Conservation (phyloP, 2,888 invertebrate species). For the Lycocerus yunnanus region DNA sequence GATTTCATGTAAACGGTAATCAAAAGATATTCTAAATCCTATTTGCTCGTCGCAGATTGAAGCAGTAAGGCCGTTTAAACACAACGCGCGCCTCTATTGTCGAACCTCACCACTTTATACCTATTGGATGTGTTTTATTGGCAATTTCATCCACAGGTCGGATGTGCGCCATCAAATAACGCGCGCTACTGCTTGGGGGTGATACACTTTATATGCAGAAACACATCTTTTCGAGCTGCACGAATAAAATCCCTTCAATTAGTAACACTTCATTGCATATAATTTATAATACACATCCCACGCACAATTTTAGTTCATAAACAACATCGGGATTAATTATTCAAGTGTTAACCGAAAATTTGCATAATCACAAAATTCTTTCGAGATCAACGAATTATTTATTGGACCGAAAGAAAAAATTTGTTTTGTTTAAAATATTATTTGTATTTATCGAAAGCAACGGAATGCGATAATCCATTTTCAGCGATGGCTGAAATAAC, state of each 20-base stretch:
- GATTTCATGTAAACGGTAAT: slow-evolving; percentile 43
- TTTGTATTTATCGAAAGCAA: slow-evolving; percentile 13
- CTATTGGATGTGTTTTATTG: slow-evolving; percentile 34
- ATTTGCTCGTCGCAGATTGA: slow-evolving; percentile 46
- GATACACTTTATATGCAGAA: slow-evolving; percentile 29
- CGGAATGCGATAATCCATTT: slow-evolving; percentile 23
- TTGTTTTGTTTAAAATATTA: background rate
- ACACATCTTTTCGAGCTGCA: slow-evolving; percentile 21
- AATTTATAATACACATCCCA: background rate
- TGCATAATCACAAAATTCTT: background rate
- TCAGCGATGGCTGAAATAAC: slow-evolving; percentile 26
- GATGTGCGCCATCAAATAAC: slow-evolving; percentile 34
- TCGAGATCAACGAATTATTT: background rate
- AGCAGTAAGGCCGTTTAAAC: slow-evolving; percentile 42
- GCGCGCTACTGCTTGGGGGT: slow-evolving; percentile 26
- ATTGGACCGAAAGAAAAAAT: background rate
- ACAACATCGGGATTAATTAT: background rate
- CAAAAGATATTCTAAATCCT: slow-evolving; percentile 46
- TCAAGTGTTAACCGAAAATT: background rate
- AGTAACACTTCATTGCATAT: slow-evolving; percentile 14
- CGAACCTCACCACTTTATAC: slow-evolving; percentile 33
- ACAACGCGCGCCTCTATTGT: slow-evolving; percentile 36
- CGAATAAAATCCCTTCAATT: slow-evolving; percentile 23
- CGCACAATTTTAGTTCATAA: background rate
- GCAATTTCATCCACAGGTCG: slow-evolving; percentile 35